A percentile compares a stretch with the other conserved stretches of the same genome.
phyloP scores from a whole-genome alignment of 1,140 invertebrate genomes.

The Octopus bimaculoides region DNA sequence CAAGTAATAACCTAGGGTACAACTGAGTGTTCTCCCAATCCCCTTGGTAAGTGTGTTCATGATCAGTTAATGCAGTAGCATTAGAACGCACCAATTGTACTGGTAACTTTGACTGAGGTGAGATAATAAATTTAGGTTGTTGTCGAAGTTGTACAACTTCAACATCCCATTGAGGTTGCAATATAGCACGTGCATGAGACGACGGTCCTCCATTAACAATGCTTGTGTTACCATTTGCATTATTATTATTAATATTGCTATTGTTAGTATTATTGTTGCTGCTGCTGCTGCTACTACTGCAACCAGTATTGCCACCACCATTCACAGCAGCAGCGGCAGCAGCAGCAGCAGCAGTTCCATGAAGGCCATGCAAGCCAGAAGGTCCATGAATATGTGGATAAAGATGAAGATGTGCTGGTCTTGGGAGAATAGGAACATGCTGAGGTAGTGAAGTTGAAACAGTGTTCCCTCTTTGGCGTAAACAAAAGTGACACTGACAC shows the following conservation, averaged over 20 bases:
- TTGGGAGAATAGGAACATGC: constrained; percentile 38
- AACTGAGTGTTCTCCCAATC: constrained; percentile 51
- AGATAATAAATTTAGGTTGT: constrained; percentile 34
- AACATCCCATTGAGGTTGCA: constrained; percentile 52
- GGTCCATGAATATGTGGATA: constrained; percentile 57
- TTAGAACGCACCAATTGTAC: constrained; percentile 45
- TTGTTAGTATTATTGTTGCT: not conserved
- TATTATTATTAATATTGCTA: not conserved
- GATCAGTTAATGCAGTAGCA: constrained; percentile 36
- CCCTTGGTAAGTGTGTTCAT: constrained; percentile 51
- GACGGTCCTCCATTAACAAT: constrained; percentile 9
- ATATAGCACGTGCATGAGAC: constrained; percentile 31
- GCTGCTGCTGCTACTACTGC: constrained; percentile 11
- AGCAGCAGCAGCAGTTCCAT: not conserved
- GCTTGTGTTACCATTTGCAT: not conserved
- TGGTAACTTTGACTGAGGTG: constrained; percentile 36
- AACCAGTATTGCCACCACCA: not conserved
- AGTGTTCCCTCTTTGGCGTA: constrained; percentile 49
- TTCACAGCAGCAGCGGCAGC: not conserved
- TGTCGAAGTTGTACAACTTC: constrained; percentile 39
- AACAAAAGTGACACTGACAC: constrained; percentile 55
- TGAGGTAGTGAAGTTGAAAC: constrained; percentile 48
- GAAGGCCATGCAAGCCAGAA: constrained; percentile 39
- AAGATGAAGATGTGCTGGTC: constrained; percentile 52
- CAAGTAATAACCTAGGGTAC: constrained; percentile 30